phyloP scores from a whole-genome alignment of 2,113 vertebrate genomes.

The Nothobranchius furzeri region DNA sequence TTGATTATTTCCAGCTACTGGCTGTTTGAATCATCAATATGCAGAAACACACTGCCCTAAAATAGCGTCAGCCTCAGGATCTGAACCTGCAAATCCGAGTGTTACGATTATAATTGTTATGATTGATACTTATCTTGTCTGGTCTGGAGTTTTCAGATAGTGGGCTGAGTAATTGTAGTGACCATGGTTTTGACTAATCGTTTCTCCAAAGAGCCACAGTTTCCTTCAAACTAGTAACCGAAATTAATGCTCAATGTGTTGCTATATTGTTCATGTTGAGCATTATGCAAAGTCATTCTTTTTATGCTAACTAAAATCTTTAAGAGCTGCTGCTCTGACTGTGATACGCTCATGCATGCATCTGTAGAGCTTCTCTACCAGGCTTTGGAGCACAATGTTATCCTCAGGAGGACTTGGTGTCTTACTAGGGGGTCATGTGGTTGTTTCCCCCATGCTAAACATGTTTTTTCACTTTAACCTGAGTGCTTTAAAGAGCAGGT shows the following conservation, averaged over 20 bases:
- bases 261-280: not conserved
- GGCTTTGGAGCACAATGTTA: too few relatives aligned
- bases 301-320: too few relatives aligned
- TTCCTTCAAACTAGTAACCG: not conserved
- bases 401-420: too few relatives aligned
- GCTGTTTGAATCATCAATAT: slow-evolving; percentile 72
- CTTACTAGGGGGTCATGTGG: too few relatives aligned
- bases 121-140: too few relatives aligned
- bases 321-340: too few relatives aligned
- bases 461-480: too few relatives aligned
- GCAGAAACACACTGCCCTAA: slow-evolving; percentile 52
- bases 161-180: not conserved
- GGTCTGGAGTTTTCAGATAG: not conserved
- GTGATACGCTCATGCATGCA: too few relatives aligned
- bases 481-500: too few relatives aligned
- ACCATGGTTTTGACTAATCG: not conserved
- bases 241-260: not conserved
- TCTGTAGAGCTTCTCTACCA: too few relatives aligned
- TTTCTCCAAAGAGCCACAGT: not conserved
- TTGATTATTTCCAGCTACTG: slow-evolving; percentile 66
- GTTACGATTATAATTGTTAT: slow-evolving; percentile 5
- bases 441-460: too few relatives aligned
- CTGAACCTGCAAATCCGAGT: slow-evolving; percentile 37
- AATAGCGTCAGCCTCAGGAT: slow-evolving; percentile 51
- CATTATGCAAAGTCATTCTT: too few relatives aligned